Evolutionary conservation across 1,140 invertebrate species (phyloP).

Genomic region (Parapsyche elsis): DNA sequence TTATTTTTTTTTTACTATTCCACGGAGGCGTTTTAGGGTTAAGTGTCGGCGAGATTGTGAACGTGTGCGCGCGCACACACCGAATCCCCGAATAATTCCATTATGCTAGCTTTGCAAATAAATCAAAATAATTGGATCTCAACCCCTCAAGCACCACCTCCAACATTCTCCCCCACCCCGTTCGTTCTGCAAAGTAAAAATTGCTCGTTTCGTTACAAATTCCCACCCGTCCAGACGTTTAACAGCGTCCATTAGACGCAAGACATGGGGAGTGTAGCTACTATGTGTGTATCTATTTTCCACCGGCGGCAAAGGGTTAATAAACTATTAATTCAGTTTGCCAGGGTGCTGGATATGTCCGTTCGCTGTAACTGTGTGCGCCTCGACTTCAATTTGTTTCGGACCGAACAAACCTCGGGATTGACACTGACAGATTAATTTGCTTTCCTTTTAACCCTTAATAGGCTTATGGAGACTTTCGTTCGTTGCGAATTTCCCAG

Average conservation of each 20-base stretch:
- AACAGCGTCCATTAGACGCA: too few relatives aligned
- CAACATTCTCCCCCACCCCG: too few relatives aligned
- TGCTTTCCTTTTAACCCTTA: constrained; percentile 4
- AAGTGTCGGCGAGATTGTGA: too few relatives aligned
- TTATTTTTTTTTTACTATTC: too few relatives aligned
- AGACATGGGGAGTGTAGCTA: too few relatives aligned
- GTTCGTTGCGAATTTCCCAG: not conserved
- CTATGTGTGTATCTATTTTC: too few relatives aligned
- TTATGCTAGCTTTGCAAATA: not conserved
- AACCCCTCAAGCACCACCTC: not conserved
- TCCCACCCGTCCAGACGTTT: too few relatives aligned
- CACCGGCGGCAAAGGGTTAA: not conserved
- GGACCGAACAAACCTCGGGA: not conserved
- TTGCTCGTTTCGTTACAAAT: too few relatives aligned
- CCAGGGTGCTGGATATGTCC: not conserved
- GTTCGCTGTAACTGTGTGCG: not conserved
- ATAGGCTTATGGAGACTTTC: not conserved
- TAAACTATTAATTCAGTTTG: not conserved
- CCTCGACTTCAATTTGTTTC: not conserved
- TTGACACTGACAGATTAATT: constrained; percentile 4
- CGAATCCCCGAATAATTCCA: constrained; percentile 10
- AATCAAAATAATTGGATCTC: constrained; percentile 26
- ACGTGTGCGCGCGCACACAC: not conserved
- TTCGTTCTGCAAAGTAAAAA: too few relatives aligned
- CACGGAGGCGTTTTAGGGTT: too few relatives aligned